Conservation (phyloP, 2,113 vertebrate genomes). For the Telmatochromis brichardi region DNA sequence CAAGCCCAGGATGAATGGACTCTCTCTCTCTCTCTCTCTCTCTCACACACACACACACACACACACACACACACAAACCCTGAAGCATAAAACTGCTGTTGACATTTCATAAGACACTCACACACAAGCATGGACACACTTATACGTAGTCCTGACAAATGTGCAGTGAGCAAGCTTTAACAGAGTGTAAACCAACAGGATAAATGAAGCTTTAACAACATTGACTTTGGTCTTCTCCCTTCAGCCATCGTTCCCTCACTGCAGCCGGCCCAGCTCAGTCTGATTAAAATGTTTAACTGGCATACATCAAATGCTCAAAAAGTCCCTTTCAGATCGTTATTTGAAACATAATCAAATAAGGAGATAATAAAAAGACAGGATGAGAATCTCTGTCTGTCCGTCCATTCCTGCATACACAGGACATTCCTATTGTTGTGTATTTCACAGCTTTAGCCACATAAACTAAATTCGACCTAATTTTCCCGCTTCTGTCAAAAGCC, state of each 20-base stretch:
- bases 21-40: neutral
- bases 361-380: neutral
- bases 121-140: neutral
- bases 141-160: neutral
- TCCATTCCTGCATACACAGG: neutral
- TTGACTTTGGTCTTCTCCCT: neutral
- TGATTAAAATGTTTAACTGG: neutral
- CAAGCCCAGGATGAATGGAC: neutral
- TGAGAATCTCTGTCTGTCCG: neutral
- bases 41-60: neutral
- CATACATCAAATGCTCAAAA: neutral
- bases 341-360: neutral
- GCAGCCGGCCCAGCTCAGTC: neutral
- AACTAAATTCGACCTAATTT: neutral
- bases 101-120: neutral
- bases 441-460: neutral
- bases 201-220: constrained; percentile 24
- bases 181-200: neutral
- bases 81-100: neutral
- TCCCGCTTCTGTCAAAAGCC: neutral
- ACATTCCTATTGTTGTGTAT: neutral
- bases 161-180: neutral
- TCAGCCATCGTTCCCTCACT: neutral
- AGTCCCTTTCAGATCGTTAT: neutral
- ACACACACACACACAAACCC: neutral